phyloP scores from a whole-genome alignment of 2,113 vertebrate genomes.

The Forbesichthys agassizii region DNA sequence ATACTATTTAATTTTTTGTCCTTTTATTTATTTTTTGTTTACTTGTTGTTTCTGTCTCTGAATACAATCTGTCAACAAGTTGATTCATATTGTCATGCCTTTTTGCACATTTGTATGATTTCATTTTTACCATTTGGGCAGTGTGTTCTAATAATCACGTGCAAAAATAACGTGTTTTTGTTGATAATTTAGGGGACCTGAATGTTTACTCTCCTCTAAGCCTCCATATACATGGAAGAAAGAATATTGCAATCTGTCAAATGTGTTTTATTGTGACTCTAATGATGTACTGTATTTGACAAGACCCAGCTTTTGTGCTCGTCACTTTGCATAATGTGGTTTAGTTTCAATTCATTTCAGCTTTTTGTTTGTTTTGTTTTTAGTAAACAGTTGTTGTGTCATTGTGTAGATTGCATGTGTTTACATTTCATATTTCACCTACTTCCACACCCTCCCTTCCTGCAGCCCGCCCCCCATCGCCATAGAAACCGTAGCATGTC shows the following conservation, averaged over 20 bases:
- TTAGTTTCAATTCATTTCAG: not conserved
- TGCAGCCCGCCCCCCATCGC: constrained; percentile 70
- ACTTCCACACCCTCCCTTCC: constrained; percentile 30
- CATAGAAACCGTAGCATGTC: constrained; percentile 97
- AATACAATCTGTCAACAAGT: not conserved
- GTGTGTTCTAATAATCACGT: not conserved
- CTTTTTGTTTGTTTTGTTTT: constrained; percentile 4
- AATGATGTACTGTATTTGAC: not conserved
- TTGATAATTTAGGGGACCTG: no score
- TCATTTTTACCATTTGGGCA: not conserved
- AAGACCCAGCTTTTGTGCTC: not conserved
- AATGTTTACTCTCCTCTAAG: no score
- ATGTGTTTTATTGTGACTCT: not conserved
- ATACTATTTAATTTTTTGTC: not conserved
- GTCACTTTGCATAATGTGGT: not conserved
- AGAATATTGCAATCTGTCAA: not conserved
- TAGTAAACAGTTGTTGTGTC: constrained; percentile 3
- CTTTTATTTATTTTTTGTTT: not conserved
- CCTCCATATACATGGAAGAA: no score
- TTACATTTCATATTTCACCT: constrained; percentile 51
- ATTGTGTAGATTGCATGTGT: constrained; percentile 13
- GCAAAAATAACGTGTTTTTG: no score
- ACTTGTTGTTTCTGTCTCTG: not conserved
- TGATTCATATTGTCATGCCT: not conserved
- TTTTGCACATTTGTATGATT: not conserved